Percentiles rank a stretch among this genome's conserved stretches.
Conservation (phyloP, 2,797 vertebrate species). For the Tauraco hartlaubi region DNA sequence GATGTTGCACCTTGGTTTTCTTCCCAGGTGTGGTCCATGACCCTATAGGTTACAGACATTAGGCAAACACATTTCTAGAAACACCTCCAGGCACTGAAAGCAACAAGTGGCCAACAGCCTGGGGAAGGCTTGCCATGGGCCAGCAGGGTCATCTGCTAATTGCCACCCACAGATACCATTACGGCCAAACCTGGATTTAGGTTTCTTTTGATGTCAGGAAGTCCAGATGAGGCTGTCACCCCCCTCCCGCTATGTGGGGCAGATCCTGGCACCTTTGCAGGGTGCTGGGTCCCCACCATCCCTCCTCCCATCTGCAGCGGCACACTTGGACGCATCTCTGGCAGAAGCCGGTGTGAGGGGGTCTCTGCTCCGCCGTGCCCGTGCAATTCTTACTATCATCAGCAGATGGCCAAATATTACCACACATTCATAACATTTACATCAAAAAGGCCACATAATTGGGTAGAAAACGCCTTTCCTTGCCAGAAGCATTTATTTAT, state of each 20-base stretch:
- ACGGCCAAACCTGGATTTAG: not conserved
- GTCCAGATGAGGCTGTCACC: not conserved
- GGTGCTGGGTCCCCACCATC: rapidly evolving
- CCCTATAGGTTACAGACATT: not conserved
- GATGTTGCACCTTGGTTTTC: not conserved
- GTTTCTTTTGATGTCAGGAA: not conserved
- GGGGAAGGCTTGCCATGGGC: not conserved
- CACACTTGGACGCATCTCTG: rapidly evolving
- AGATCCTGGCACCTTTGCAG: not conserved
- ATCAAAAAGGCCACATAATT: not conserved
- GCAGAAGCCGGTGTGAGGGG: rapidly evolving
- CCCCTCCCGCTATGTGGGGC: rapidly evolving
- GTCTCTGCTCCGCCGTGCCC: not conserved
- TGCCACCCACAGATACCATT: not conserved
- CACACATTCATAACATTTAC: slow-evolving; percentile 54
- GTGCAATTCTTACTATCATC: slow-evolving; percentile 49
- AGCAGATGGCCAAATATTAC: slow-evolving; percentile 72
- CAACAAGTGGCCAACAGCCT: not conserved
- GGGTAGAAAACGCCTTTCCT: not conserved
- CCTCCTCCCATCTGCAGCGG: rapidly evolving
- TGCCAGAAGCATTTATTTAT: slow-evolving; percentile 39
- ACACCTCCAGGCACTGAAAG: not conserved
- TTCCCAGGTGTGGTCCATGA: rapidly evolving
- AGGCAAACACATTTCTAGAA: not conserved
- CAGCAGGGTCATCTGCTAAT: not conserved